Evolutionary conservation across 2,797 vertebrate species (phyloP).

Genomic region (Myioborus miniatus): DNA sequence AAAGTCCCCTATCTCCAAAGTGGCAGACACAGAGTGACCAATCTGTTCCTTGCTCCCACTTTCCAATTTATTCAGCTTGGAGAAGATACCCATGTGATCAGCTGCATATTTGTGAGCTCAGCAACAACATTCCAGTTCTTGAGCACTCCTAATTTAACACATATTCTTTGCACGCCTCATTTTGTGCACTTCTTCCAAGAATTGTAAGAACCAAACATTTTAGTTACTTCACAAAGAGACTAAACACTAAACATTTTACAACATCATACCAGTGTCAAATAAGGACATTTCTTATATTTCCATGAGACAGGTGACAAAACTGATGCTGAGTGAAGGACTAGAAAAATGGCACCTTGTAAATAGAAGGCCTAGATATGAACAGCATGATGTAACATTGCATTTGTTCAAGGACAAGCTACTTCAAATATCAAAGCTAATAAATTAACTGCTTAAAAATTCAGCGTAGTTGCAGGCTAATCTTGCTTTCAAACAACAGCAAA

Average conservation of each 20-base stretch:
- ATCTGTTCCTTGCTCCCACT: neutral
- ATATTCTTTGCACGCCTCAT: accelerated
- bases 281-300: neutral
- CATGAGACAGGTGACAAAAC: neutral
- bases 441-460: constrained; percentile 8
- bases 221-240: neutral
- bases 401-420: constrained; percentile 31
- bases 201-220: neutral
- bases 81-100: neutral
- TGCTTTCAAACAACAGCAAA: neutral
- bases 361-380: neutral
- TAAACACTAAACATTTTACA: neutral
- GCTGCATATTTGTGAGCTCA: neutral
- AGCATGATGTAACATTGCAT: neutral
- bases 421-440: neutral
- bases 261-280: neutral
- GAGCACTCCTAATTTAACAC: neutral
- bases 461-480: neutral
- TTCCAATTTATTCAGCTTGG: neutral
- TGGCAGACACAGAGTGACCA: neutral
- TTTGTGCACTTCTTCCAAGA: neutral
- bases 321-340: neutral
- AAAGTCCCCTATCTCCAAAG: neutral
- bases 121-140: neutral
- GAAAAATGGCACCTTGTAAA: neutral